phyloP scores from a whole-genome alignment of 2,113 vertebrate genomes.

The Cnemophilus loriae region DNA sequence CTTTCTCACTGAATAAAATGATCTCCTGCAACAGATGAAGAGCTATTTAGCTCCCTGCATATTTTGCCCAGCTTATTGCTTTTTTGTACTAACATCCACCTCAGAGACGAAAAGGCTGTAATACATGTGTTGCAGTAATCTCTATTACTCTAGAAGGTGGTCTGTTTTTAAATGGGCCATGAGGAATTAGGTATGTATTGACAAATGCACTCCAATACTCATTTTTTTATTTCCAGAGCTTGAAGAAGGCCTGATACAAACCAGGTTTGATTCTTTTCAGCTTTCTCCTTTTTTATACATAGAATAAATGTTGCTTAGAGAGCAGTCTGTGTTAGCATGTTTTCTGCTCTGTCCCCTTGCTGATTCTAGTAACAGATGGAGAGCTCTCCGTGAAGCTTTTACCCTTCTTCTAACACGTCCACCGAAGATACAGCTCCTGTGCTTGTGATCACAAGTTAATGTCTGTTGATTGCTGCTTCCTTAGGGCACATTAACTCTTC shows the following conservation, averaged over 20 bases:
- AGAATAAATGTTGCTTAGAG: not conserved
- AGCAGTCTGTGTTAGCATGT: not conserved
- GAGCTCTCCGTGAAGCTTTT: not conserved
- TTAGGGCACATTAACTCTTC: not conserved
- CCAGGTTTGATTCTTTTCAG: not conserved
- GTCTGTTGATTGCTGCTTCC: not conserved
- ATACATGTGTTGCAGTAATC: not conserved
- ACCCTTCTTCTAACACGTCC: not conserved
- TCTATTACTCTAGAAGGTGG: not conserved
- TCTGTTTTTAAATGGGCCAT: not conserved
- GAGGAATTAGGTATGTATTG: not conserved
- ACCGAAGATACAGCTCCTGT: not conserved
- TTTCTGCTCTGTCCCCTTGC: not conserved
- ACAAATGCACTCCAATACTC: not conserved
- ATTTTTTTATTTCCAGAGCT: not conserved
- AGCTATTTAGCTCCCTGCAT: not conserved
- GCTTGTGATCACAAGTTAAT: not conserved
- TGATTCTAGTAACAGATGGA: not conserved
- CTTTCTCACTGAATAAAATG: not conserved
- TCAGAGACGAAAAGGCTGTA: not conserved
- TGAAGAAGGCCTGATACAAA: not conserved
- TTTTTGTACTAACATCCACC: not conserved
- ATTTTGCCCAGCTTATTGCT: not conserved
- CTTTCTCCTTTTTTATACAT: not conserved
- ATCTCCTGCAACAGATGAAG: not conserved